Conservation (phyloP, 2,888 invertebrate species). For the Lutraria lutraria region DNA sequence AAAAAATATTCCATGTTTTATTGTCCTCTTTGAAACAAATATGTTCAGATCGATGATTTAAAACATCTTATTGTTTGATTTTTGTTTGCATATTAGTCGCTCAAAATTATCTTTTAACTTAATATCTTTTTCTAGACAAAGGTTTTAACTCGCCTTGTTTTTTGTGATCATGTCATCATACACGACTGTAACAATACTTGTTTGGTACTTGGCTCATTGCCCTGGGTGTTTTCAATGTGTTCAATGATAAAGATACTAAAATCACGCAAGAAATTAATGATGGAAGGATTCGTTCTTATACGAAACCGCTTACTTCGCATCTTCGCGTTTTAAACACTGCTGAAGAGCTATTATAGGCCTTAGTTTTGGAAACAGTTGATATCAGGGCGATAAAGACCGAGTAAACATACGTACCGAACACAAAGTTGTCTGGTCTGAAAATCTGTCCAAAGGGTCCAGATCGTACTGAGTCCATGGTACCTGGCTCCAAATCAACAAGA, state of each 20-base stretch:
- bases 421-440: slow-evolving; percentile 94
- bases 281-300: neutral
- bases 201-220: neutral
- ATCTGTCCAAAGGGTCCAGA: slow-evolving; percentile 95
- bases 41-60: neutral
- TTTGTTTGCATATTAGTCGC: neutral
- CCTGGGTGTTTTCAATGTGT: neutral
- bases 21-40: neutral
- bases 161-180: neutral
- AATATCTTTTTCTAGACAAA: neutral
- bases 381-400: neutral
- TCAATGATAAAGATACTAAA: neutral
- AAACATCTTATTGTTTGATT: neutral
- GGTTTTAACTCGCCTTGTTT: neutral
- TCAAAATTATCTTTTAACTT: neutral
- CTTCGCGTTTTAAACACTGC: neutral
- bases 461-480: slow-evolving; percentile 97
- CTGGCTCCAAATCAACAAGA: slow-evolving; percentile 97
- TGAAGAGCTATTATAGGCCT: neutral
- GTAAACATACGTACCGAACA: slow-evolving; percentile 88
- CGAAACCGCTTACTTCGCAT: neutral
- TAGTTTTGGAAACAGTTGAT: neutral
- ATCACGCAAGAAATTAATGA: neutral
- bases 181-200: neutral
- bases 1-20: neutral